These are phyloP conservation scores for Gymnarchus niloticus DNA, from an alignment of 2,113 vertebrate species.

Conservation along the genomic window DNA sequence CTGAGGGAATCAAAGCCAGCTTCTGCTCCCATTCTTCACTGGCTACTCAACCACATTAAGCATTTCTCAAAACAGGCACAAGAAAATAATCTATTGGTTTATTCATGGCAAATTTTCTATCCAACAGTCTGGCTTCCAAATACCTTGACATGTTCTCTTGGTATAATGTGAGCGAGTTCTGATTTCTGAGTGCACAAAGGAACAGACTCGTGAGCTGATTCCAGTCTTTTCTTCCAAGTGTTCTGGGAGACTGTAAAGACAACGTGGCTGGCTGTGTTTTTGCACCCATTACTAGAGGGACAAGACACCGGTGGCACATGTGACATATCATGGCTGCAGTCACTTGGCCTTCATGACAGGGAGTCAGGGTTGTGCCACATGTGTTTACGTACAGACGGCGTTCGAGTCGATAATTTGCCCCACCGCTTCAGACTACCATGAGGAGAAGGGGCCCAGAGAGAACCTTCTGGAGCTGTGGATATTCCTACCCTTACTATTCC, in stretches of 20 bases:
- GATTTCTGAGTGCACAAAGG: constrained; percentile 45
- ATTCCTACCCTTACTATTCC: not conserved
- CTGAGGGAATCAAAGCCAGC: not conserved
- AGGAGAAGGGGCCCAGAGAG: constrained; percentile 31
- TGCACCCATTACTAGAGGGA: constrained; percentile 58
- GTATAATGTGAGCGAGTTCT: constrained; percentile 29
- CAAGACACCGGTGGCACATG: constrained; percentile 53
- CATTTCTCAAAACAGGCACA: not conserved
- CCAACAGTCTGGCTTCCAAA: not conserved
- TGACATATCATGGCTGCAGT: constrained; percentile 35
- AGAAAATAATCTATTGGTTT: not conserved
- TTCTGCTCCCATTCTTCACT: not conserved
- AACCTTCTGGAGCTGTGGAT: not conserved
- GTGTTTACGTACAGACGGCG: constrained; percentile 52
- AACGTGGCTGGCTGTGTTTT: constrained; percentile 54
- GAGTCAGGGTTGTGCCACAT: constrained; percentile 34
- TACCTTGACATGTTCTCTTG: constrained; percentile 23
- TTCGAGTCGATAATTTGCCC: constrained; percentile 51
- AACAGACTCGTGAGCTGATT: constrained; percentile 55
- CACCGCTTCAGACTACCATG: constrained; percentile 47
- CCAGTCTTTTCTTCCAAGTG: constrained; percentile 45
- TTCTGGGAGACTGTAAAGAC: constrained; percentile 46
- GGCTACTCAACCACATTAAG: not conserved
- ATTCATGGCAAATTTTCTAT: not conserved
- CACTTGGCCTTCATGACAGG: constrained; percentile 14